A percentile compares a stretch with the other conserved stretches of the same genome.
Evolutionary conservation across 2,113 vertebrate species (phyloP).

Genomic region (Copsychus sechellarum): DNA sequence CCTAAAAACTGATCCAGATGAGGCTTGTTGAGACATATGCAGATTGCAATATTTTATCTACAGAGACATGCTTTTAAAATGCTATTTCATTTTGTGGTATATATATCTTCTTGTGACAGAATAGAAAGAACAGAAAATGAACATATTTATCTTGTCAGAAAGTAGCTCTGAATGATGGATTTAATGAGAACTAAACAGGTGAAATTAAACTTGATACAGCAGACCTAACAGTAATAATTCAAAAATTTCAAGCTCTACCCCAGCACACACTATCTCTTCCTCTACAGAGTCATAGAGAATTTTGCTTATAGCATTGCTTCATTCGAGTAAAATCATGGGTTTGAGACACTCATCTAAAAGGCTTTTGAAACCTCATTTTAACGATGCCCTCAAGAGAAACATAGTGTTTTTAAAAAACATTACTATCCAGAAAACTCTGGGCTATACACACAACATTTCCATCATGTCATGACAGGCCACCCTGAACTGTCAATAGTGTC

Average conservation of each 20-base stretch:
- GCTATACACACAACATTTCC: neutral
- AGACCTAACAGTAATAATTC: slow-evolving; percentile 7
- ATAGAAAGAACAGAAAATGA: slow-evolving; percentile 41
- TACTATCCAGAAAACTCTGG: neutral
- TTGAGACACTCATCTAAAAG: neutral
- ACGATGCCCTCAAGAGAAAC: neutral
- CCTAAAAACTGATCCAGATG: neutral
- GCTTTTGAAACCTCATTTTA: slow-evolving; percentile 20
- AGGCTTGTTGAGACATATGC: neutral
- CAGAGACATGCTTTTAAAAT: neutral
- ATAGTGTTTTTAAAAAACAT: neutral
- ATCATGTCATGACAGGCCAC: neutral
- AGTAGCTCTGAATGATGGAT: neutral
- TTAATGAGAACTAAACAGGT: slow-evolving; percentile 35
- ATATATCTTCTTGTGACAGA: slow-evolving; percentile 16
- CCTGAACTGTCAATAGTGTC: neutral
- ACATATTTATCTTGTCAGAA: slow-evolving; percentile 16
- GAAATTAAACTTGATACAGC: slow-evolving; percentile 2
- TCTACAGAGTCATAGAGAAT: neutral
- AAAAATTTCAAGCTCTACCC: neutral
- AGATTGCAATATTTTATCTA: neutral
- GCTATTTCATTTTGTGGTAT: neutral
- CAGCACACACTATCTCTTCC: neutral
- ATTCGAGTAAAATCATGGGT: neutral
- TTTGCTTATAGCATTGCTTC: slow-evolving; percentile 4